Evolutionary conservation across 1,140 invertebrate species (phyloP).

Genomic region (Anastrepha ludens): DNA sequence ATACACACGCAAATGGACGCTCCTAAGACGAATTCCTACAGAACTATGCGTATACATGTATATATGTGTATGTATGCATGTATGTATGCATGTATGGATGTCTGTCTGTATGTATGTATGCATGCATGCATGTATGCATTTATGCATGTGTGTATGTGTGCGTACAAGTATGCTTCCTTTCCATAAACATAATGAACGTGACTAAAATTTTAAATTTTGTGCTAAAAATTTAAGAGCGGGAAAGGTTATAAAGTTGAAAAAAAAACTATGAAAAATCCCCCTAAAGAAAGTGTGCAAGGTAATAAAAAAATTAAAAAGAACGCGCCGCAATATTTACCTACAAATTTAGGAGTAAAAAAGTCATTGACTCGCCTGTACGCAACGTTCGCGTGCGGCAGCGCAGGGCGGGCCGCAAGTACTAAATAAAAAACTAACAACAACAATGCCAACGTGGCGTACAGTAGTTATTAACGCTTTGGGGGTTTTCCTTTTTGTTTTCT

Average conservation of each 20-base stretch:
- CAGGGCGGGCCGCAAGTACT: neutral
- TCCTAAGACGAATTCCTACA: too few species aligned
- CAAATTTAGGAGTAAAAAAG: neutral
- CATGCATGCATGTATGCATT: too few species aligned
- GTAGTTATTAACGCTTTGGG: neutral
- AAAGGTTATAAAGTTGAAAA: neutral
- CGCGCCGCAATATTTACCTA: too few species aligned
- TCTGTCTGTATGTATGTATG: too few species aligned
- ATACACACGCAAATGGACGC: neutral
- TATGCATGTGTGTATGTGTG: neutral
- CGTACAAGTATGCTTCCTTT: neutral
- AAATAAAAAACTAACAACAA: neutral
- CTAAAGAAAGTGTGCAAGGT: neutral
- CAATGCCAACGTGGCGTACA: neutral
- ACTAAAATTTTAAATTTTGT: conserved; percentile 36
- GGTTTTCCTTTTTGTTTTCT: too few species aligned
- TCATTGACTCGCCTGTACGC: neutral
- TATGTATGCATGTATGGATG: too few species aligned
- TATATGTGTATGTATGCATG: too few species aligned
- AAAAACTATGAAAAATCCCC: neutral
- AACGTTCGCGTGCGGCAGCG: neutral
- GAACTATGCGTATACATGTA: too few species aligned
- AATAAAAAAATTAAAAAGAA: too few species aligned
- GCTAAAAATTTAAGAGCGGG: neutral
- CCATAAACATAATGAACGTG: conserved; percentile 13